phyloP scores from a whole-genome alignment of 1,140 invertebrate genomes.

The Drosophila lacertosa region DNA sequence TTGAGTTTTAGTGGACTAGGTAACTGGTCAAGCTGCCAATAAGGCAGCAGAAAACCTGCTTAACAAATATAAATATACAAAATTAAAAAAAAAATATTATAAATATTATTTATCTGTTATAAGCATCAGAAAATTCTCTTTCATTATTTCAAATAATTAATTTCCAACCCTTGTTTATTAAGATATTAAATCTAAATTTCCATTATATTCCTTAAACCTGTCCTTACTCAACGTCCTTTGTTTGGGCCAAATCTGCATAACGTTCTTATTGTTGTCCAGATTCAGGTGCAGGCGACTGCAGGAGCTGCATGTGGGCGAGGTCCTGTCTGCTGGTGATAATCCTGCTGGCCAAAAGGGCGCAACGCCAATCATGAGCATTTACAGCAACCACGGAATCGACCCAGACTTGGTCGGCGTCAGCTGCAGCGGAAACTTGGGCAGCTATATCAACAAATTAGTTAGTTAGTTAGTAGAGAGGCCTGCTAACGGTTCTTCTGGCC shows the following conservation, averaged over 20 bases:
- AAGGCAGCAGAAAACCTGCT: too few species aligned
- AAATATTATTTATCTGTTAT: too few species aligned
- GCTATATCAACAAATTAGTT: conserved; percentile 79
- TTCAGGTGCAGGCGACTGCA: conserved; percentile 38
- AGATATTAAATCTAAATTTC: too few species aligned
- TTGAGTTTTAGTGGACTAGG: too few species aligned
- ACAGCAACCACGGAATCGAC: conserved; percentile 13
- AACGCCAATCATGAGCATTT: conserved; percentile 60
- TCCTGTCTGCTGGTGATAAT: conserved; percentile 54
- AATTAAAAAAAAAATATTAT: too few species aligned
- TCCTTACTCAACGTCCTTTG: not conserved
- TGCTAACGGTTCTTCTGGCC: conserved; percentile 4
- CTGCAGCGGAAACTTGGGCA: conserved; percentile 46
- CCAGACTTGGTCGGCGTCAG: not conserved
- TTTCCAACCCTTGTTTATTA: too few species aligned
- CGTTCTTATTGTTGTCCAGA: conserved; percentile 19
- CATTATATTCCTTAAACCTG: not conserved
- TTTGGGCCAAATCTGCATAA: not conserved
- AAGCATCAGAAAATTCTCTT: too few species aligned
- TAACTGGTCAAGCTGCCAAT: too few species aligned
- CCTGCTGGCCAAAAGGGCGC: conserved; percentile 41
- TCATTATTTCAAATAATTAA: too few species aligned
- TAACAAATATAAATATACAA: too few species aligned
- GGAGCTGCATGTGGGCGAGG: conserved; percentile 33
- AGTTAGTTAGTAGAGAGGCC: conserved; percentile 62